Evolutionary conservation across 2,888 invertebrate species (phyloP).

Genomic region (Noctua janthe): DNA sequence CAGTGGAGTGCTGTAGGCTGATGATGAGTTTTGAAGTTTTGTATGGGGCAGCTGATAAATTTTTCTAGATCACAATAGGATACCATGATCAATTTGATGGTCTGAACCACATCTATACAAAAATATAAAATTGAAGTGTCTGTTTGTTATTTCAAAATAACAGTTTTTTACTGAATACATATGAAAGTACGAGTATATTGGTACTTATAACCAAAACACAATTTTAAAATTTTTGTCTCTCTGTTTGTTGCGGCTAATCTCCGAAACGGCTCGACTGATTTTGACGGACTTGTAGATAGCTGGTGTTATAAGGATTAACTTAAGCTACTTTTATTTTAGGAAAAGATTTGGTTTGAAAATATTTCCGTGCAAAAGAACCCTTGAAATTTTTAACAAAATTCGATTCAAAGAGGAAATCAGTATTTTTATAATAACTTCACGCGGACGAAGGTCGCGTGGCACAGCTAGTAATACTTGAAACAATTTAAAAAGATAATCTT

Average conservation of each 20-base stretch:
- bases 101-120: background rate
- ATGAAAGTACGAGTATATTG: too few relatives aligned
- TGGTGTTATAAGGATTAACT: background rate
- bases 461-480: background rate
- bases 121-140: background rate
- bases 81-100: too few relatives aligned
- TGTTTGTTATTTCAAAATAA: background rate
- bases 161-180: background rate
- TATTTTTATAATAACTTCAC: background rate
- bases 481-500: conserved; percentile 36
- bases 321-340: background rate
- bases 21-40: too few relatives aligned
- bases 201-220: too few relatives aligned
- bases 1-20: too few relatives aligned
- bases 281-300: background rate
- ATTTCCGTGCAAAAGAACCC: too few relatives aligned
- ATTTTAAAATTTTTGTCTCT: too few relatives aligned
- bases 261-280: background rate
- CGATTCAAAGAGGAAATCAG: background rate
- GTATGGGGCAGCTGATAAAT: too few relatives aligned
- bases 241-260: background rate
- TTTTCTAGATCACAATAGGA: too few relatives aligned
- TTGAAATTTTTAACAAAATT: background rate
- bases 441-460: background rate
- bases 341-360: background rate